These are phyloP conservation scores for Hylia prasina DNA, from an alignment of 2,113 vertebrate species.

Conservation along the genomic window DNA sequence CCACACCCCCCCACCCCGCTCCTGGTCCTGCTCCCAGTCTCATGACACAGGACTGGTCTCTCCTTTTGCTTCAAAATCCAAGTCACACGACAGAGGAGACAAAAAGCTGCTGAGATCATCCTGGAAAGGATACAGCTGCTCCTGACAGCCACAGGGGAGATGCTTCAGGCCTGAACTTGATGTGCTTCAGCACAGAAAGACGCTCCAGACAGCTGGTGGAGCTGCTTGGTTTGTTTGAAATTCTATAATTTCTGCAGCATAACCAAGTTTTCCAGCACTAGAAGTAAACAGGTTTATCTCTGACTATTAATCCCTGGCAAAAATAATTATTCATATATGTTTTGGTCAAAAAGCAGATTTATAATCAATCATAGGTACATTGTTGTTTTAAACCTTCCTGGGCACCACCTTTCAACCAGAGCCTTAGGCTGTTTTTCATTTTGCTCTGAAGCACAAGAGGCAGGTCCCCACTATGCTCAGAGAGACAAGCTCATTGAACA, in stretches of 20 bases:
- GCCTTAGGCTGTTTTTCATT: neutral
- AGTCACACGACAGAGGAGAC: neutral
- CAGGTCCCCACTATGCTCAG: neutral
- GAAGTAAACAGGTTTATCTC: neutral
- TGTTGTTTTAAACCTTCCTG: neutral
- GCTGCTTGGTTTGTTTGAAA: neutral
- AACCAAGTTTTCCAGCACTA: neutral
- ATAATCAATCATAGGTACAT: neutral
- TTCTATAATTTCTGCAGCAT: neutral
- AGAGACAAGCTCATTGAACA: neutral
- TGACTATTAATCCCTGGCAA: neutral
- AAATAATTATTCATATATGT: neutral
- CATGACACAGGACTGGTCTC: neutral
- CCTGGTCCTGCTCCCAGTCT: neutral
- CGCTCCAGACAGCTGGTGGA: neutral
- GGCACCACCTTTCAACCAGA: neutral
- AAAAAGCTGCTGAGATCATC: slow-evolving; percentile 5
- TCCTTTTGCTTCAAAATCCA: neutral
- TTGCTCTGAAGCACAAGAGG: neutral
- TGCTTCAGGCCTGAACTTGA: neutral
- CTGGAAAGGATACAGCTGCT: neutral
- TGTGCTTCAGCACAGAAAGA: neutral
- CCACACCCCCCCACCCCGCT: neutral
- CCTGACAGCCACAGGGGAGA: neutral
- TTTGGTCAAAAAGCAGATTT: neutral